Percentiles rank a stretch among this genome's conserved stretches.
Evolutionary conservation across 2,797 vertebrate species (phyloP).

Genomic region (Manis pentadactyla): DNA sequence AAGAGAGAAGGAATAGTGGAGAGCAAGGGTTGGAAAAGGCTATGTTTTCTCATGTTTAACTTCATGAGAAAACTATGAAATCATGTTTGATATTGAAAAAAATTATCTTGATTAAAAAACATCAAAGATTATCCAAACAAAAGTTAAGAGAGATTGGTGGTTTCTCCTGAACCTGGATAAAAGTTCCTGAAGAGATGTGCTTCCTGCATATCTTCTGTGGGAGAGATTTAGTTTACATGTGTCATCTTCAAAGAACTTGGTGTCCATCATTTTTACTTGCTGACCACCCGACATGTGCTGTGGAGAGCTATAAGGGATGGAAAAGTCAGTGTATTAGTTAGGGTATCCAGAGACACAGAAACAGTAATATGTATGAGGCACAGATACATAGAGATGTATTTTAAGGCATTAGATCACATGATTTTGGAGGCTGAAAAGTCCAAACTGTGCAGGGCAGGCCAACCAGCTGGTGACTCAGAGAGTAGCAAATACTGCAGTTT

Average conservation of each 20-base stretch:
- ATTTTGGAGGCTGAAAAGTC: not conserved
- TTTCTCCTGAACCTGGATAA: not conserved
- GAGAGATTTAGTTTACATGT: not conserved
- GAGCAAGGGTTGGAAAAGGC: not conserved
- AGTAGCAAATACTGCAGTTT: not conserved
- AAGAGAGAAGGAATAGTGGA: not conserved
- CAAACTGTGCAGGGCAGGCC: not conserved
- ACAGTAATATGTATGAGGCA: not conserved
- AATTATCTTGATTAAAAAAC: not conserved
- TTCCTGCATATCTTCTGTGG: not conserved
- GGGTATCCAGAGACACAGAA: not conserved
- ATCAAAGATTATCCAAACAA: not conserved
- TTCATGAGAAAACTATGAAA: slow-evolving; percentile 28
- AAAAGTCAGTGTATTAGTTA: not conserved
- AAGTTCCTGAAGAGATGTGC: not conserved
- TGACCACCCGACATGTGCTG: not conserved
- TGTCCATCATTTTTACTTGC: not conserved
- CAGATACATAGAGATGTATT: not conserved
- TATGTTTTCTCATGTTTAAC: not conserved
- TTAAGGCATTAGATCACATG: not conserved
- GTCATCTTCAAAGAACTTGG: not conserved
- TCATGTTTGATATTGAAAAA: not conserved
- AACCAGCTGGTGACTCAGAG: not conserved
- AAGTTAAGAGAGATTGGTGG: not conserved
- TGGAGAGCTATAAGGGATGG: not conserved